A percentile compares a stretch with the other conserved stretches of the same genome.
Conservation (phyloP, 2,888 invertebrate species). For the Mallateleia sp. region DNA sequence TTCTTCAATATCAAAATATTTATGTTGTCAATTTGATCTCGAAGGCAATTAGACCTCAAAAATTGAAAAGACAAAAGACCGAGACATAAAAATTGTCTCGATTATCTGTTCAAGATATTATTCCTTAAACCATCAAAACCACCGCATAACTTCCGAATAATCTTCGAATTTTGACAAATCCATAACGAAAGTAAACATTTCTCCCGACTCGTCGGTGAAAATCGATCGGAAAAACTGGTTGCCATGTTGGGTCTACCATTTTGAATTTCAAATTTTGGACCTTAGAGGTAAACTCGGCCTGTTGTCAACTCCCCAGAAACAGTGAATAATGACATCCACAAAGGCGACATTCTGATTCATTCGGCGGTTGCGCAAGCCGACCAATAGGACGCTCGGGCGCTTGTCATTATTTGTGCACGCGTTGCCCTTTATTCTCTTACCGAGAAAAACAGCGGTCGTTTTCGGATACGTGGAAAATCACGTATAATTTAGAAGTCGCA, state of each 20-base stretch:
- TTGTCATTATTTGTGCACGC: conserved; percentile 68
- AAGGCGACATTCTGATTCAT: conserved; percentile 64
- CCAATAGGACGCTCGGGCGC: conserved; percentile 55
- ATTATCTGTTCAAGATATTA: no score
- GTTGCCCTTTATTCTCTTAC: conserved; percentile 58
- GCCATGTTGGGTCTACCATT: conserved; percentile 66
- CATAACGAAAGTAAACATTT: neutral
- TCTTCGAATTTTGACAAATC: neutral
- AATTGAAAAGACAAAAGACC: no score
- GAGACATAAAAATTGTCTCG: no score
- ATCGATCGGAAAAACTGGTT: conserved; percentile 35
- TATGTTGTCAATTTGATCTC: no score
- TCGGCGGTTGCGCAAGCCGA: conserved; percentile 58
- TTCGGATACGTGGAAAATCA: conserved; percentile 47
- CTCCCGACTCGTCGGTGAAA: neutral
- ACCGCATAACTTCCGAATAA: no score
- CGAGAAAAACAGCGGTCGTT: conserved; percentile 48
- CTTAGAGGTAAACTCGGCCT: conserved; percentile 43
- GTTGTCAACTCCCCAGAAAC: conserved; percentile 69
- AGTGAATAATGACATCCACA: conserved; percentile 65
- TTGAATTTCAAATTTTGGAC: conserved; percentile 67
- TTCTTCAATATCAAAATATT: no score
- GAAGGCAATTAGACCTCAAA: no score
- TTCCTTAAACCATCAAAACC: no score
- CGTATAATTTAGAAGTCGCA: conserved; percentile 21